Base-by-base conservation (phyloP, 2,888 invertebrate genomes). In the Meganola albula region DNA sequence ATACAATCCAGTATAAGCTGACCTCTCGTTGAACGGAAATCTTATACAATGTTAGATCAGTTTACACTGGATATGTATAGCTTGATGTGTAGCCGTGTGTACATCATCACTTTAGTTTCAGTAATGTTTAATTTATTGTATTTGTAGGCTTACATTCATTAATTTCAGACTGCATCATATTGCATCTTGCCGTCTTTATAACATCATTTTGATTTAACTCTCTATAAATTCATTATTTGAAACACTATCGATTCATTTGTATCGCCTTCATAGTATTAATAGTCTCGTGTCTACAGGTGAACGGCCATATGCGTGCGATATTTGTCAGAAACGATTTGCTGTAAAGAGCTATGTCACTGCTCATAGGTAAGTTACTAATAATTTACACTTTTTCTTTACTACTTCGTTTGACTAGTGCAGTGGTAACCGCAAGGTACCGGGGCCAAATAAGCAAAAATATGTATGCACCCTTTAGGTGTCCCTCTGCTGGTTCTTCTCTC, bases 301-400 rank as follows among this genome's bases (percentile, higher is more conserved):
- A 74, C 87, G 92, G 40, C 93, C 93, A 20, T 93, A 92, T 62
- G 90, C 91, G 48, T 93, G 93, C 82, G 91, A 92, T 78, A 90
- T 93, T 57, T 93, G 93, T 74, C 89, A 92, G 65, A 93, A 93
- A 78, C 88, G 91, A 57, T 93, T 93, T 71, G 92, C 93, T 23
- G 93, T 93, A 44, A 93, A 93, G 74, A 93, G 93, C 63, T 93
- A 93, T 61, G 91, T 93, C 36, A 91, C 91, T 45, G 92, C 93
- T 26, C 93, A 93, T 71, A 90, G 89, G 88, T 88, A 57, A 58
- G 51, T 47, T 16, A 16, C 6, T n/a, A n/a, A n/a, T n/a, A n/a
- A n/a, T n/a, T n/a, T n/a, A n/a, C n/a, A n/a, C n/a, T n/a, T n/a
- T n/a, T n/a, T n/a, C n/a, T n/a, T n/a, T n/a, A n/a, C n/a, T n/a